phyloP scores from a whole-genome alignment of 2,113 vertebrate genomes.

The Toxotes chatareus region DNA sequence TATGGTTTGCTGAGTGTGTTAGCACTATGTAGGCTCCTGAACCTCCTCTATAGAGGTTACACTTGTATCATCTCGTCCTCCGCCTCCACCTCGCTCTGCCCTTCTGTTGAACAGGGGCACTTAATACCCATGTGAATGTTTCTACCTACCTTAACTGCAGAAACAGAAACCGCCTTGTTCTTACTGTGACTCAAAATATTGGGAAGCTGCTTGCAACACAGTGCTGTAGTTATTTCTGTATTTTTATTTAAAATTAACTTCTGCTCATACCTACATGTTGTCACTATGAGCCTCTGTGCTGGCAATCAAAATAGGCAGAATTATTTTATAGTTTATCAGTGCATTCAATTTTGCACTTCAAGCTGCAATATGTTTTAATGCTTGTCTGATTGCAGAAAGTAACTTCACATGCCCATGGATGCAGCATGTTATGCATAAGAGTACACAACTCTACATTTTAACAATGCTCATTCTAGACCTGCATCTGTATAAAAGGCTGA shows the following conservation, averaged over 20 bases:
- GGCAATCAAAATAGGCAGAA: neutral
- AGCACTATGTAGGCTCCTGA: slow-evolving; percentile 37
- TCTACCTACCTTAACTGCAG: slow-evolving; percentile 49
- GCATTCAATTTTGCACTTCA: slow-evolving; percentile 3
- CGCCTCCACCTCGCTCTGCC: slow-evolving; percentile 67
- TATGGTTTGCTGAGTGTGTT: slow-evolving; percentile 36
- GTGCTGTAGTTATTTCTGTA: slow-evolving; percentile 40
- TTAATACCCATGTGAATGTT: slow-evolving; percentile 52
- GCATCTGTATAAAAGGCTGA: slow-evolving; percentile 67
- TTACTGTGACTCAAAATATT: slow-evolving; percentile 45
- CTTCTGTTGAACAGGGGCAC: slow-evolving; percentile 55
- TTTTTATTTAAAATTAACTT: slow-evolving; percentile 19
- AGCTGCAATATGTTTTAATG: slow-evolving; percentile 19
- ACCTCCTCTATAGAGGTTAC: slow-evolving; percentile 65
- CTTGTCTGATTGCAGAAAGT: slow-evolving; percentile 29
- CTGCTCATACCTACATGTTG: neutral
- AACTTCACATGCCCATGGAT: neutral
- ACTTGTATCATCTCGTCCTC: slow-evolving; percentile 64
- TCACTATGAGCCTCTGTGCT: neutral
- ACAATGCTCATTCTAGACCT: slow-evolving; percentile 43
- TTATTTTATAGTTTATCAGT: slow-evolving; percentile 5
- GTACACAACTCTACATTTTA: slow-evolving; percentile 34
- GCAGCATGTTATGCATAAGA: slow-evolving; percentile 23
- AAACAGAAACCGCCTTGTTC: slow-evolving; percentile 22
- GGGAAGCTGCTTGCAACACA: slow-evolving; percentile 27